Evolutionary conservation across 2,888 invertebrate species (phyloP), one percentile per base, ranked within the genome.

Genomic region (Drosophila kanekoi): DNA sequence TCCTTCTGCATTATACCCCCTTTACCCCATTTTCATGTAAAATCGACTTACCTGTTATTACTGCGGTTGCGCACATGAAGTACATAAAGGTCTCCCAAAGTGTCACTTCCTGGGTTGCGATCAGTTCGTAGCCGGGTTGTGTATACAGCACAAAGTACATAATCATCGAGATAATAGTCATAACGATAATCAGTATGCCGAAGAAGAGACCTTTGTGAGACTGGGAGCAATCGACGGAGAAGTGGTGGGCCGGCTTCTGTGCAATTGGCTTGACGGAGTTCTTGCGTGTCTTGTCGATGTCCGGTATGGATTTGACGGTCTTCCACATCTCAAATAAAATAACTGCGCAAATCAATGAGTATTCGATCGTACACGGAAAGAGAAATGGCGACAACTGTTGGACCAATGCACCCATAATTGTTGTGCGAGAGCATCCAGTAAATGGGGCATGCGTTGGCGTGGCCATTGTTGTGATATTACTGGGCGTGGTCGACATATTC

Each of bases 271-370:
- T 92, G 0, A 91, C 81, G 0, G 92, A 92, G 54, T 90, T 91
- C 57, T 91, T 91, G n/a, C 92, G 84, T 0, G 92, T 88, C 47
- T 90, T 91, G 48, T 95, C 79, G 95, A 93, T 93, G 37, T 92
- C 91, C 13, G 92, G 92, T 53, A 92, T 92, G 3, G 97, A 93
- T 77, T 93, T 93, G 13, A 96, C 95, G 91, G 97, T 96, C 93
- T 97, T 97, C 97, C 98, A 98, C 95, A 98, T 97, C 92, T 97
- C 96, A 90, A 96, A 97, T 60, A 97, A 93, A 75, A 97, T 95
- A 33, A 97, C 98, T 23, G 98, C 97, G 89, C 97, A 97, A 72
- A 98, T 97, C 53, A 98, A 94, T 41, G 97, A 97, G 93, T 98
- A 98, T 92, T 98, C 98, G 83, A 98, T 97, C 49, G 95, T 95